Evolutionary conservation across 2,113 vertebrate species (phyloP), one percentile per base, ranked within the genome.

Genomic region (Perca schrenkii): DNA sequence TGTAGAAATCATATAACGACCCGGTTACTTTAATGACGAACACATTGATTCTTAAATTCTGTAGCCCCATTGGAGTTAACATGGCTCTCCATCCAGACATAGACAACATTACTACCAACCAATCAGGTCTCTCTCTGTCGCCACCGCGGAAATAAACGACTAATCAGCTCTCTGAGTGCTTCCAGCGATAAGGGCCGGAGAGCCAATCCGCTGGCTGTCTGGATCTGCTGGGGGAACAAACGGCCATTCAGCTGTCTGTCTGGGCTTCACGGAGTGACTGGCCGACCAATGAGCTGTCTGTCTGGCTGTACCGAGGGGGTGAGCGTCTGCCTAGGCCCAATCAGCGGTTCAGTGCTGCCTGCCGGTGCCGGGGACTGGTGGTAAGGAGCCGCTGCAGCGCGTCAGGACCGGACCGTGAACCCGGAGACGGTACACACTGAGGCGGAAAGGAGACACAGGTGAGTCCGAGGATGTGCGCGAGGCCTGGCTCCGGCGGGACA

Each of bases 331-430:
- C 79, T 87, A 93, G 95, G 94, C 93, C 95, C 95, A 96, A 96
- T 96, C 93, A 94, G 90, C 91, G 90, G 87, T 70, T 95, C 93
- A 96, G 95, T 95, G 94, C 92, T 94, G 94, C 92, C 93, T 95
- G 94, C 95, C 95, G 95, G 95, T 95, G 95, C 95, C 95, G 95
- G 95, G 95, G 93, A 95, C 95, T 96, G 95, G 93, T 95, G 93
- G 94, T 92, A 90, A 94, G 91, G 90, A 94, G 89, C 92, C 90
- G 90, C 93, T 89, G 93, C 94, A 94, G 92, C 94, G 93, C 94
- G 94, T 94, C 92, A 94, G 94, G 94, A 95, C 93, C 95, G 93
- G 93, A 95, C 90, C 93, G 94, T 93, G 94, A 95, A 94, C 94
- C 93, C 95, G 95, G 94, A 96, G 94, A 93, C 93, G 92, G 94